These are phyloP conservation scores for Protodeltote pygarga DNA, from an alignment of 2,888 invertebrate genomes.

Conservation along the genomic window DNA sequence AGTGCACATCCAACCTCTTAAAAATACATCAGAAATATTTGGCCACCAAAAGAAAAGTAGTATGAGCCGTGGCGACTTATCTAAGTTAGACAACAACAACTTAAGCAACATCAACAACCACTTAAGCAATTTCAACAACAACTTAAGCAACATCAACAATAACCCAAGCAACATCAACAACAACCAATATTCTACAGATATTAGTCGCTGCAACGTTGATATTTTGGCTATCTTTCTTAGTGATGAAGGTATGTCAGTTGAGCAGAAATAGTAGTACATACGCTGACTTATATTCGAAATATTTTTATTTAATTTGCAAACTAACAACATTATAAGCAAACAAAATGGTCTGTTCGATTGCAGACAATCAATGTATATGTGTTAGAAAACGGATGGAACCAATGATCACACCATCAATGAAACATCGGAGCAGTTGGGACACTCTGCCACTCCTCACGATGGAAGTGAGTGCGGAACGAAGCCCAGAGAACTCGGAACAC, in stretches of 20 bases:
- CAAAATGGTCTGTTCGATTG: slow-evolving; percentile 28
- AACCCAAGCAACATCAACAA: too few species aligned
- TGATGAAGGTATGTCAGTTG: slow-evolving; percentile 18
- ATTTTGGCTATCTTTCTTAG: slow-evolving; percentile 57
- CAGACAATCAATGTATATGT: slow-evolving; percentile 62
- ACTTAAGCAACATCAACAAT: too few species aligned
- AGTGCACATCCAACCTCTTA: slow-evolving; percentile 64
- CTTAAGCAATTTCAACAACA: too few species aligned
- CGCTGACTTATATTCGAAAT: slow-evolving; percentile 59
- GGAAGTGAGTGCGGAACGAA: slow-evolving; percentile 57
- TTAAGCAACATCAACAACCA: too few species aligned
- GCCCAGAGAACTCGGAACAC: slow-evolving; percentile 59
- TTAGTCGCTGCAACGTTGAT: slow-evolving; percentile 74
- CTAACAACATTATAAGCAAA: too few species aligned
- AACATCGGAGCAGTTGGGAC: slow-evolving; percentile 72
- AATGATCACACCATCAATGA: slow-evolving; percentile 50
- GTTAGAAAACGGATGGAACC: slow-evolving; percentile 74
- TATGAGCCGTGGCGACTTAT: slow-evolving; percentile 7
- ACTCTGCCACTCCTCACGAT: slow-evolving; percentile 72
- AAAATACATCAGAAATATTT: too few species aligned
- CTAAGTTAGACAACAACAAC: slow-evolving; percentile 27
- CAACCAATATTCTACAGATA: slow-evolving; percentile 30
- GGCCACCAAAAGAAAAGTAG: slow-evolving; percentile 29
- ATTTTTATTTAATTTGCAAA: neutral
- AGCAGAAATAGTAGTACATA: neutral